These are phyloP conservation scores for Aix galericulata DNA, from an alignment of 2,113 vertebrate genomes.

Conservation along the genomic window DNA sequence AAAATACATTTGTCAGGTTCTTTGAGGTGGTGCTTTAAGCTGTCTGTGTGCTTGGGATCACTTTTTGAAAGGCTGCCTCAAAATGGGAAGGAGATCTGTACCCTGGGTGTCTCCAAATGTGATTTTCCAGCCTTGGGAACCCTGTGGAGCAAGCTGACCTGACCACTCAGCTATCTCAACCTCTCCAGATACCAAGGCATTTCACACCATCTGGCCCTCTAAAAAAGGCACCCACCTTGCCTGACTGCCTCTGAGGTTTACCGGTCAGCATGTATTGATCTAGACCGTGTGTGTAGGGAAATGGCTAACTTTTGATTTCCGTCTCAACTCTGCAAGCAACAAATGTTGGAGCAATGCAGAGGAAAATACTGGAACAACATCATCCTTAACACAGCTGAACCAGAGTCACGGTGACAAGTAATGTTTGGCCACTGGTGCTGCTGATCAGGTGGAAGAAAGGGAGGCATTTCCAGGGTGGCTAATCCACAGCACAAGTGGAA, in stretches of 20 bases:
- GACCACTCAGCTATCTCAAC: background rate
- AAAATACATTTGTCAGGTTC: background rate
- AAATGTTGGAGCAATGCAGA: background rate
- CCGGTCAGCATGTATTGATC: background rate
- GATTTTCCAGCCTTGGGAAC: background rate
- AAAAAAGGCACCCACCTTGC: background rate
- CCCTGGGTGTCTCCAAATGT: background rate
- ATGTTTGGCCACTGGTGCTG: background rate
- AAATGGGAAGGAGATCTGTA: background rate
- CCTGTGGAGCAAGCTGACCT: background rate
- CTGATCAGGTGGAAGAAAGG: background rate
- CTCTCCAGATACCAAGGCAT: background rate
- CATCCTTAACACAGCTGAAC: background rate
- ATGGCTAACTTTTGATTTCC: background rate
- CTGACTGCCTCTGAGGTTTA: background rate
- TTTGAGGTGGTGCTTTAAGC: background rate
- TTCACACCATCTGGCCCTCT: background rate
- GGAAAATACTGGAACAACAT: background rate
- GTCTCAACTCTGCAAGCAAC: background rate
- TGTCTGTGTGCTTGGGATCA: background rate
- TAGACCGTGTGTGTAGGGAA: accelerated
- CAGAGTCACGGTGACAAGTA: background rate
- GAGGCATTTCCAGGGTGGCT: background rate
- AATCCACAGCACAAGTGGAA: background rate
- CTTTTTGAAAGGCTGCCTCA: background rate